Evolutionary conservation across 2,888 invertebrate genomes (phyloP).

Genomic region (Cotesia congregata): DNA sequence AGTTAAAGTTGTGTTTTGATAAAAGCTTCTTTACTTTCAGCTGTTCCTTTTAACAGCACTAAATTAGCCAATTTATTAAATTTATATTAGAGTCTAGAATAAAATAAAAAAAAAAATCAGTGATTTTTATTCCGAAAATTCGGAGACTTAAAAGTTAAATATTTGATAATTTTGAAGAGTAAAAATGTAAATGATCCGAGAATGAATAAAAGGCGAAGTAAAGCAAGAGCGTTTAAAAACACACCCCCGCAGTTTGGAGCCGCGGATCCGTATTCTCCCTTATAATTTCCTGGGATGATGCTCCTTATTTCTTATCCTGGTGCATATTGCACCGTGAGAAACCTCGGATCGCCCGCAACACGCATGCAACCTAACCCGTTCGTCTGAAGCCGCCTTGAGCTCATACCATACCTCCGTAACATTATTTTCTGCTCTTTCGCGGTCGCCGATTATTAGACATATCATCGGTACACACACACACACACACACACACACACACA

Average conservation of each 20-base stretch:
- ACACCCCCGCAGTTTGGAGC: neutral
- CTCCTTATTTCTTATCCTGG: conserved; percentile 33
- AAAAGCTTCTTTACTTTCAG: too few relatives aligned
- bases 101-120: too few relatives aligned
- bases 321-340: conserved; percentile 64
- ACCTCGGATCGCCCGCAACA: conserved; percentile 60
- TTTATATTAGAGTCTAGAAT: too few relatives aligned
- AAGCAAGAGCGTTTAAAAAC: neutral
- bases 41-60: too few relatives aligned
- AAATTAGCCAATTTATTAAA: too few relatives aligned
- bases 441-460: conserved; percentile 60
- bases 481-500: conserved; percentile 40
- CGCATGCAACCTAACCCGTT: conserved; percentile 54
- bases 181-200: too few relatives aligned
- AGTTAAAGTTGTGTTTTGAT: too few relatives aligned
- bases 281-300: neutral
- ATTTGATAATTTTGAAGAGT: too few relatives aligned
- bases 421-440: conserved; percentile 36
- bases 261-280: neutral
- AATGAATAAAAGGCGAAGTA: neutral
- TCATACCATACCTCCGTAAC: conserved; percentile 9
- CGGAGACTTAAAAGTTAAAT: too few relatives aligned
- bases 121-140: too few relatives aligned
- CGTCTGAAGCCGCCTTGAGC: conserved; percentile 35
- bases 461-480: conserved; percentile 32